Percentiles rank a stretch among this genome's conserved stretches.
These are phyloP conservation scores for Rhorus exstirpatorius DNA, from an alignment of 2,888 invertebrate species.

Conservation along the genomic window DNA sequence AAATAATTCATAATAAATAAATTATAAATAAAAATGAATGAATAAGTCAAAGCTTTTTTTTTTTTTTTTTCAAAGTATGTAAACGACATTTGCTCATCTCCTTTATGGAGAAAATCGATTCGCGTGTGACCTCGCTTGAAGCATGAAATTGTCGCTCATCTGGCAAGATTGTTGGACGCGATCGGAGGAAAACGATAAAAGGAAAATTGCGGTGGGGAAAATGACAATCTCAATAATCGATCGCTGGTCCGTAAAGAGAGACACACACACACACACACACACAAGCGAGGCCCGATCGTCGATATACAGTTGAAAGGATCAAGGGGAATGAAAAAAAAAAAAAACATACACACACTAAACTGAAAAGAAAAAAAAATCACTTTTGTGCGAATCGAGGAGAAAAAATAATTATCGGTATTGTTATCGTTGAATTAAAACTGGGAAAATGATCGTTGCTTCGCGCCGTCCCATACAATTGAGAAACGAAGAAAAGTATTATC, in stretches of 20 bases:
- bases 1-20: too few relatives aligned
- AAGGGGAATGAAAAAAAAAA: slow-evolving; percentile 14
- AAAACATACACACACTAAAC: slow-evolving; percentile 4
- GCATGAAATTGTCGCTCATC: slow-evolving; percentile 56
- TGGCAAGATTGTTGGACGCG: slow-evolving; percentile 26
- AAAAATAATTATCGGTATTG: slow-evolving; percentile 40
- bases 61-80: neutral
- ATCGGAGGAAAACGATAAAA: slow-evolving; percentile 42
- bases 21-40: too few relatives aligned
- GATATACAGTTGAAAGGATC: slow-evolving; percentile 5
- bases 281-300: slow-evolving; percentile 38
- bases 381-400: slow-evolving; percentile 44
- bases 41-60: neutral
- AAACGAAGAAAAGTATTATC: slow-evolving; percentile 10
- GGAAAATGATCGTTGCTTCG: slow-evolving; percentile 84
- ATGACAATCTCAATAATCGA: slow-evolving; percentile 63
- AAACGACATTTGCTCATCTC: neutral
- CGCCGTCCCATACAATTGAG: slow-evolving; percentile 73
- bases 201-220: slow-evolving; percentile 11
- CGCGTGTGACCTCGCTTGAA: slow-evolving; percentile 61
- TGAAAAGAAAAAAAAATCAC: slow-evolving; percentile 20
- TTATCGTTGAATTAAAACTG: slow-evolving; percentile 75
- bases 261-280: neutral
- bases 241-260: slow-evolving; percentile 52
- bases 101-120: slow-evolving; percentile 14